phyloP scores from a whole-genome alignment of 23 tunicate genomes.

The Clavelina lepadiformis region DNA sequence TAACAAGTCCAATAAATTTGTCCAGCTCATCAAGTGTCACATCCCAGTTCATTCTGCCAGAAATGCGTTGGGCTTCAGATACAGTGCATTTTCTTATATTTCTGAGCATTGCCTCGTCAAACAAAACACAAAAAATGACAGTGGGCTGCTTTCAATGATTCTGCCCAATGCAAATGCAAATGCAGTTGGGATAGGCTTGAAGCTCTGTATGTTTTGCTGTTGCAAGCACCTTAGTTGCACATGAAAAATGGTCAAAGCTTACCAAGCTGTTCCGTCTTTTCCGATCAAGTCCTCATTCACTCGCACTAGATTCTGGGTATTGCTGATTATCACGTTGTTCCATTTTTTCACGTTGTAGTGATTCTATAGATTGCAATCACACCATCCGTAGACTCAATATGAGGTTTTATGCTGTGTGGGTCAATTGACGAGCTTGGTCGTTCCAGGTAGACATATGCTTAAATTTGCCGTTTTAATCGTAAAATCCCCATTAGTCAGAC shows the following conservation, averaged over 20 bases:
- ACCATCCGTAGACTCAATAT: too few species aligned
- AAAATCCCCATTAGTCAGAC: too few species aligned
- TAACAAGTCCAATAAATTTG: slow-evolving; percentile 14
- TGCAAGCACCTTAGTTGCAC: slow-evolving; percentile 12
- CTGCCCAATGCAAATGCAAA: background rate
- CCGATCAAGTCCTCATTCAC: slow-evolving; percentile 13
- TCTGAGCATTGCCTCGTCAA: slow-evolving; percentile 12
- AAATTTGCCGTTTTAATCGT: too few species aligned
- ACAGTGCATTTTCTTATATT: slow-evolving; percentile 16
- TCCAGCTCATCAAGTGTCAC: slow-evolving; percentile 17
- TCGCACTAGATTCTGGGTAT: slow-evolving; percentile 12
- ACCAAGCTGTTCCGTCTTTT: slow-evolving; percentile 22
- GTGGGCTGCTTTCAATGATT: background rate
- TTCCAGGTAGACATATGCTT: too few species aligned
- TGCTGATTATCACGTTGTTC: too few species aligned
- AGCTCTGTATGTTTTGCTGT: slow-evolving; percentile 13
- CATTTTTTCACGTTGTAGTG: too few species aligned
- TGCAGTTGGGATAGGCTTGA: too few species aligned
- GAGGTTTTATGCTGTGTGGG: too few species aligned
- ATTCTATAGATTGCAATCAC: too few species aligned
- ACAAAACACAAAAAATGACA: slow-evolving; percentile 14
- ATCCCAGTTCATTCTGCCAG: slow-evolving; percentile 12
- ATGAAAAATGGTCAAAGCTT: slow-evolving; percentile 8
- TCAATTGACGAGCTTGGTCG: too few species aligned
- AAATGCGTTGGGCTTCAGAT: slow-evolving; percentile 14